phyloP scores from a whole-genome alignment of 1,140 invertebrate species.

The Hylyphantes graminicola region DNA sequence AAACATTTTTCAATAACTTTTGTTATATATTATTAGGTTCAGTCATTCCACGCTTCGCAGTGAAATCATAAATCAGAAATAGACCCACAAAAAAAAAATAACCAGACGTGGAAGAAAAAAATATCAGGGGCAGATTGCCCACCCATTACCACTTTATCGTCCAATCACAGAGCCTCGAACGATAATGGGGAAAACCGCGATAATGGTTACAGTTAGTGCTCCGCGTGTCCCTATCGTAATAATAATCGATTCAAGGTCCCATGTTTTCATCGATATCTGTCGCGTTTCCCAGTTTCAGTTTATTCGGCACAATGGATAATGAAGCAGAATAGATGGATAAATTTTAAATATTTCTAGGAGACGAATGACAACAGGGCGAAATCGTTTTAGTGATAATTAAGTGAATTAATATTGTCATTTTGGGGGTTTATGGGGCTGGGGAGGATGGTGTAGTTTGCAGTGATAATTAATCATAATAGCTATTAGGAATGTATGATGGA shows the following conservation, averaged over 20 bases:
- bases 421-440: too few species aligned
- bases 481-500: too few species aligned
- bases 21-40: too few species aligned
- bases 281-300: not conserved
- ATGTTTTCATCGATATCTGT: conserved; percentile 39
- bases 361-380: not conserved
- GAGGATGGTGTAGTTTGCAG: too few species aligned
- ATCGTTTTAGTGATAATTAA: not conserved
- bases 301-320: conserved; percentile 11
- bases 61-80: not conserved
- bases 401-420: too few species aligned
- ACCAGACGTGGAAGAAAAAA: not conserved
- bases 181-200: conserved; percentile 50
- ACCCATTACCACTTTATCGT: conserved; percentile 58
- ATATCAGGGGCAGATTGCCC: conserved; percentile 29
- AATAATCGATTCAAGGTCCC: conserved; percentile 42
- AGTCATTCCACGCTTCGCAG: too few species aligned
- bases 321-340: conserved; percentile 13
- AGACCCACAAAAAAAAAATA: conserved; percentile 29
- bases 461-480: too few species aligned
- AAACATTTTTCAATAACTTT: too few species aligned
- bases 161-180: conserved; percentile 53
- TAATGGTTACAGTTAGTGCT: conserved; percentile 50
- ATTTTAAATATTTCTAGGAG: conserved; percentile 22
- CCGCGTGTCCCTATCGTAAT: conserved; percentile 45